Percentiles rank a stretch among this genome's conserved stretches.
These are phyloP conservation scores for Matsumyia berberina DNA, from an alignment of 2,888 invertebrate genomes.

Conservation along the genomic window DNA sequence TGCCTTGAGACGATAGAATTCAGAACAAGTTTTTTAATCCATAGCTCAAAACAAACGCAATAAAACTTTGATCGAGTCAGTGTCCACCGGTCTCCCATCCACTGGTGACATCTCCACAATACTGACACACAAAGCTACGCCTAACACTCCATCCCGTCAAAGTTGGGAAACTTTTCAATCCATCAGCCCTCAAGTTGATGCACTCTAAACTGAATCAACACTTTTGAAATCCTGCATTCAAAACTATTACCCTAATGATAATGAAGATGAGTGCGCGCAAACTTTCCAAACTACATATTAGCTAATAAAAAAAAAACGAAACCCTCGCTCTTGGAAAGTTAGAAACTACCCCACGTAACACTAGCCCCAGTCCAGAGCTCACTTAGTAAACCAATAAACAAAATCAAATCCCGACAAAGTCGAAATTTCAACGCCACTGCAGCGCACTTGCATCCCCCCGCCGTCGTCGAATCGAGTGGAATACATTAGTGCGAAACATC, in stretches of 20 bases:
- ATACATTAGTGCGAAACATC: slow-evolving; percentile 74
- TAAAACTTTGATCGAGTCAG: too few relatives aligned
- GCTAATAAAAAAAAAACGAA: slow-evolving; percentile 55
- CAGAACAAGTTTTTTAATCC: too few relatives aligned
- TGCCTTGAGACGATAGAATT: too few relatives aligned
- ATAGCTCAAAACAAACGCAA: too few relatives aligned
- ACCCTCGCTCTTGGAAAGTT: slow-evolving; percentile 44
- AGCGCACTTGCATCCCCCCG: slow-evolving; percentile 21
- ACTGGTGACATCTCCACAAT: too few relatives aligned
- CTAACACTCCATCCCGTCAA: neutral
- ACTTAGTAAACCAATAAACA: slow-evolving; percentile 72
- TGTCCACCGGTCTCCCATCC: too few relatives aligned
- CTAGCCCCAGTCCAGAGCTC: slow-evolving; percentile 42
- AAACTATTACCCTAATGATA: slow-evolving; percentile 52
- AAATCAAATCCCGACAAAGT: slow-evolving; percentile 73
- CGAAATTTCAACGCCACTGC: slow-evolving; percentile 50
- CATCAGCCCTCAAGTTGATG: neutral
- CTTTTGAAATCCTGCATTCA: slow-evolving; percentile 44
- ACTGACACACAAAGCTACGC: too few relatives aligned
- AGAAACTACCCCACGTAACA: slow-evolving; percentile 2
- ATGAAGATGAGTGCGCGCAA: slow-evolving; percentile 48
- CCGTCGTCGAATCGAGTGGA: slow-evolving; percentile 64
- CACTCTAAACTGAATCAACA: slow-evolving; percentile 25
- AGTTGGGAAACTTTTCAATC: neutral
- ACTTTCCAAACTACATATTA: slow-evolving; percentile 61